A percentile compares a stretch with the other conserved stretches of the same genome.
phyloP scores from a whole-genome alignment of 1,140 invertebrate genomes.

The Berghia stephanieae region DNA sequence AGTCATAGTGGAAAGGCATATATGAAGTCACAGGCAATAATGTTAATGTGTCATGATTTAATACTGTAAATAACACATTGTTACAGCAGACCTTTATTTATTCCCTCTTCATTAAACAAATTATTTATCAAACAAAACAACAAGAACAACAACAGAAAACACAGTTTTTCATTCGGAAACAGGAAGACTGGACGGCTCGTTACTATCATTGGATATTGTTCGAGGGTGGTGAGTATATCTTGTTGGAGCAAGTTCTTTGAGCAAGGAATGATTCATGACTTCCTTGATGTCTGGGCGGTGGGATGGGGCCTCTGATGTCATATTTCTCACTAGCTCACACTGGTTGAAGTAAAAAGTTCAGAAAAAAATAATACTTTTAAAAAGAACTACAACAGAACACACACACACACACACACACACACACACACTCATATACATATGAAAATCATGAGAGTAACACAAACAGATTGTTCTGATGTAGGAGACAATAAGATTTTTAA shows the following conservation, averaged over 20 bases:
- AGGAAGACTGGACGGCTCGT: background rate
- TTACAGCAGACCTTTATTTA: background rate
- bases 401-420: no score
- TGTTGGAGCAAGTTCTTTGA: conserved; percentile 50
- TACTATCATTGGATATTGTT: conserved; percentile 45
- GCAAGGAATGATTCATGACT: conserved; percentile 53
- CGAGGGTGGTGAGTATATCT: conserved; percentile 36
- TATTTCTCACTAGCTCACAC: conserved; percentile 78
- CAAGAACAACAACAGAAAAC: background rate
- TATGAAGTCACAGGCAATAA: no score
- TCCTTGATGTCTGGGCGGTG: conserved; percentile 77
- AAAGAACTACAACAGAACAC: background rate
- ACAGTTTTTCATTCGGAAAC: background rate
- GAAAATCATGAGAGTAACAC: background rate
- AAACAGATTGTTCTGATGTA: no score
- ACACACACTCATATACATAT: no score
- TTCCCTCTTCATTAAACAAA: background rate
- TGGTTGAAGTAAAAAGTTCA: no score
- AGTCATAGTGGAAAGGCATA: no score
- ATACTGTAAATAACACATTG: background rate
- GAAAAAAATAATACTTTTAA: no score
- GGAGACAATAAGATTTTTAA: background rate
- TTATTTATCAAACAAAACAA: background rate
- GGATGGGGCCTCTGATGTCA: conserved; percentile 79
- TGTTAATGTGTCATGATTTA: no score